Base-by-base conservation (phyloP, 64 coral and sea anemone genomes). In the Pocillopora damicornis region DNA sequence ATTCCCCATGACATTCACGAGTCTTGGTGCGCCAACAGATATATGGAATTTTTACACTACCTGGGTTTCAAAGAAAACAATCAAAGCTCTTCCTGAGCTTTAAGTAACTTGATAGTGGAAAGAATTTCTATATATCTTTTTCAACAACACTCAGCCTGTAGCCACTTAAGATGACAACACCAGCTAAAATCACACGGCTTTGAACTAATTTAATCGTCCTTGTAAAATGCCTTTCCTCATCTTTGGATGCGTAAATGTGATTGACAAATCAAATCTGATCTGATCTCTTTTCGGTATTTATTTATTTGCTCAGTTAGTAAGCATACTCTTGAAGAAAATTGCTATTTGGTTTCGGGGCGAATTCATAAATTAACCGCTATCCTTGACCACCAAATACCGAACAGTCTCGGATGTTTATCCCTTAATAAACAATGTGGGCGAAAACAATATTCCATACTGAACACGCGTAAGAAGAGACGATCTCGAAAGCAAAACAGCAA, bases 161-260 rank as follows among this genome's bases (percentile, higher is more conserved):
- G 35, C 64, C 65, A 85, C 81, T 73, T 85, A 8, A 85, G 57
- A 85, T 58, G 81, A 83, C 61, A 73, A 72, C 63, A 85, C 64
- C 20, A 12, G 22, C 11, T 15, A 18, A 71, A 67, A 68, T 83
- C 61, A 51, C 60, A 83, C 63, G 72, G 62, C 67, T 85, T 66
- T 72, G 64, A 65, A 71, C 42, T 58, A 72, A 85, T 51, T 85
- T 73, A 56, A 73, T 73, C 62, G 37, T 9, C 20, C 63, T 37
- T 72, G 12, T 65, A 14, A 15, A 67, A 35, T n/a, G 20, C 25
- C 59, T 60, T 59, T 79, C 58, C 20, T 26, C 60, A 60, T 79
- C 60, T 58, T 2, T 26, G 20, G 22, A 79, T 22, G 11, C 6
- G 23, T 79, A 79, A 79, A n/a, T 14, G 81, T 72, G 38, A 85